Evolutionary conservation across 2,888 invertebrate genomes (phyloP), one percentile per base, ranked within the genome.

Genomic region (Furcula furcula): DNA sequence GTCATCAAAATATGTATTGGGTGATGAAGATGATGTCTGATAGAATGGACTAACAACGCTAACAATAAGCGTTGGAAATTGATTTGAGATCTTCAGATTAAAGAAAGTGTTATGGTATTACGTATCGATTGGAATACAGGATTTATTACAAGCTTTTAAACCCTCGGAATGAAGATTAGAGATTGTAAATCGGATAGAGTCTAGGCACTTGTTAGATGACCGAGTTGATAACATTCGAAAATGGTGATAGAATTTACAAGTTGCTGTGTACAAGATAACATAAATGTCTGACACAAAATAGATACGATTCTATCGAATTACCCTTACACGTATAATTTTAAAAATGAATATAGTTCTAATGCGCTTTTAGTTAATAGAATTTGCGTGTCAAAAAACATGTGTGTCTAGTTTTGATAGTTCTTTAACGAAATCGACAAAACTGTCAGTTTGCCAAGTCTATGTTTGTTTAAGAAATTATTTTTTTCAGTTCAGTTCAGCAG

Each of bases 21-120:
- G 55, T 56, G 56, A 56, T 58, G 56, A 59, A 59, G 59, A 56
- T 63, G 72, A 70, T 70, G 75, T 69, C 58, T 49, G 81, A 81
- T 81, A n/a, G n/a, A n/a, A 74, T 36, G 55, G 59, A 51, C 55
- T 54, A 53, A 73, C 69, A 69, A 59, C 59, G 58, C 62, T 46
- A 61, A 76, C 79, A 74, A 79, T 72, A 55, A 67, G 52, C 55
- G 66, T 65, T 66, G 55, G 56, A 53, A 74, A 73, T 75, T 61
- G 67, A 73, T 79, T 77, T 65, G 58, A 70, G 71, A 72, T 72
- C 58, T 52, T 36, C 58, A 51, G 71, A 73, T 69, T 51, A 52
- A 40, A 52, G 46, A 61, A 55, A 55, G 56, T 55, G 56, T 60
- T 65, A 54, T 49, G 40, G 53, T 55, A 55, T 55, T 52, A 26